Conservation (phyloP, 2,113 vertebrate genomes). For the Gracilinanus agilis region DNA sequence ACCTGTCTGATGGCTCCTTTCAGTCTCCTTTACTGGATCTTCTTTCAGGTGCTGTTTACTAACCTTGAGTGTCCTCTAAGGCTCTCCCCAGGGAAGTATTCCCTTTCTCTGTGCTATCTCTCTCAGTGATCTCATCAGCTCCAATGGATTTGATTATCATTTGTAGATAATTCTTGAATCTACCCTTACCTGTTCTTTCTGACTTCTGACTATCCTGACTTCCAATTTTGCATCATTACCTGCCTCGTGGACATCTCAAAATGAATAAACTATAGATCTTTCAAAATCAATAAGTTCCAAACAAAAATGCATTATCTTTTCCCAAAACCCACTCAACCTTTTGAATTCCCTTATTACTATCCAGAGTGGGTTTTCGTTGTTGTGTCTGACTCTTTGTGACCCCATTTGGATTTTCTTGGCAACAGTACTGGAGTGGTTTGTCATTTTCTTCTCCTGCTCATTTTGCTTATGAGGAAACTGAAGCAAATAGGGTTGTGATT, state of each 20-base stretch:
- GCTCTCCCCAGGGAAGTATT: neutral
- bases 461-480: no score
- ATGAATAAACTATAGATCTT: neutral
- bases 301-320: neutral
- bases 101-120: neutral
- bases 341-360: neutral
- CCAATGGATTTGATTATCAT: neutral
- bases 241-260: neutral
- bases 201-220: no score
- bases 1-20: neutral
- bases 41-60: neutral
- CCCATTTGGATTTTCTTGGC: no score
- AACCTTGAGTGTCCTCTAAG: neutral
- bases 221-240: neutral
- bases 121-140: neutral
- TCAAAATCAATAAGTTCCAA: neutral
- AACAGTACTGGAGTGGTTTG: no score
- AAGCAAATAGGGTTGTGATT: no score
- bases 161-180: neutral
- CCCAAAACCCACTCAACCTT: neutral
- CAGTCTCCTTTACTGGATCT: neutral
- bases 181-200: neutral
- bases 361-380: no score
- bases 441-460: no score
- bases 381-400: no score